phyloP scores from a whole-genome alignment of 2,888 invertebrate genomes.

The Shargacucullia verbasci region DNA sequence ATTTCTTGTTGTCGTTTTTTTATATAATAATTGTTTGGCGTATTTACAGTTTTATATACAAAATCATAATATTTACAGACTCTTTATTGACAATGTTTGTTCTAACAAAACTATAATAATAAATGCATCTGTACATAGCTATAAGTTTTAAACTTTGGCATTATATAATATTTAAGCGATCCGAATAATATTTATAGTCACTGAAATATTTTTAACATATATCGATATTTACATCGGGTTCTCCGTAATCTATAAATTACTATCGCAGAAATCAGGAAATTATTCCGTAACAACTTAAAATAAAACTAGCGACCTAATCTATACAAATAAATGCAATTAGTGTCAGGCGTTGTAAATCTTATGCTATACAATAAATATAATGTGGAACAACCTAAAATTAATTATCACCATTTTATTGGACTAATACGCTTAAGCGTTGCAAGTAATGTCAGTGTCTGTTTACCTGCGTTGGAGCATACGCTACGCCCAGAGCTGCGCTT shows the following conservation, averaged over 20 bases:
- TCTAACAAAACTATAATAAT: constrained; percentile 75
- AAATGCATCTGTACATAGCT: constrained; percentile 85
- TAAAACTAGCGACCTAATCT: constrained; percentile 71
- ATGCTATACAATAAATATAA: constrained; percentile 79
- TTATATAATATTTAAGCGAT: constrained; percentile 73
- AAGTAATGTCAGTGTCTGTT: constrained; percentile 79
- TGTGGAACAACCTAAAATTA: constrained; percentile 79
- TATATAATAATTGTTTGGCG: constrained; percentile 71
- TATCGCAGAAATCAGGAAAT: constrained; percentile 87
- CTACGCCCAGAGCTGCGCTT: constrained; percentile 94
- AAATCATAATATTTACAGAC: constrained; percentile 83
- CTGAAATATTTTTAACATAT: constrained; percentile 59
- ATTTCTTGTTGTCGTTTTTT: constrained; percentile 77
- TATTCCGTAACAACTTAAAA: constrained; percentile 75
- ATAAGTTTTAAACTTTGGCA: constrained; percentile 87
- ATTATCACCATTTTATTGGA: constrained; percentile 87
- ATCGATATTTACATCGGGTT: constrained; percentile 73
- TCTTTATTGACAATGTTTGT: constrained; percentile 70
- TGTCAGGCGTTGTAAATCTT: constrained; percentile 60
- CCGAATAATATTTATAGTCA: constrained; percentile 57
- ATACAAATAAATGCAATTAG: constrained; percentile 80
- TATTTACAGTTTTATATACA: constrained; percentile 84
- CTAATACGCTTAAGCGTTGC: constrained; percentile 88
- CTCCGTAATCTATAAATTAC: constrained; percentile 75
- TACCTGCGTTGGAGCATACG: constrained; percentile 92